Conservation (phyloP, 2,888 invertebrate genomes). For the Acrocera orbiculus region DNA sequence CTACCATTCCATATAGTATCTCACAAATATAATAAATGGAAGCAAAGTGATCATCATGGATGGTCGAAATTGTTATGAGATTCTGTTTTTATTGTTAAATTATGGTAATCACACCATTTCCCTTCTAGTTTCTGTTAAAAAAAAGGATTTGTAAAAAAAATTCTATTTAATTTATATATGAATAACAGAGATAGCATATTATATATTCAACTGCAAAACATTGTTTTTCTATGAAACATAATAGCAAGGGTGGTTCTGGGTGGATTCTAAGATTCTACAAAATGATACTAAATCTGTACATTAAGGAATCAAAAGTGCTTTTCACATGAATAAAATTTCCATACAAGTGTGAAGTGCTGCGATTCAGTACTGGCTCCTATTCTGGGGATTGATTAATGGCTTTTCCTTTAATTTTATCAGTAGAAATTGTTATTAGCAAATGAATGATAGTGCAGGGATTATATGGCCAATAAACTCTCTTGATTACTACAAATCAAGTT, state of each 20-base stretch:
- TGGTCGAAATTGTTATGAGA: slow-evolving; percentile 9
- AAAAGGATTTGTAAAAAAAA: too few species aligned
- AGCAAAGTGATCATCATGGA: slow-evolving; percentile 11
- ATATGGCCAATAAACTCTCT: too few species aligned
- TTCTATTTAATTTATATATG: too few species aligned
- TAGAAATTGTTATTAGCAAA: too few species aligned
- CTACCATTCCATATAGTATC: slow-evolving; percentile 6
- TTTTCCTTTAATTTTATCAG: not conserved
- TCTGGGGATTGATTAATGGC: slow-evolving; percentile 4
- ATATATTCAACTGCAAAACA: too few species aligned
- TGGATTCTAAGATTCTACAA: slow-evolving; percentile 3
- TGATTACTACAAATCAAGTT: too few species aligned
- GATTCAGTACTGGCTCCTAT: slow-evolving; percentile 3
- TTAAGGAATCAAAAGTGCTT: slow-evolving; percentile 11
- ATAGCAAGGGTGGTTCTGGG: slow-evolving; percentile 3
- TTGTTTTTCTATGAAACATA: too few species aligned
- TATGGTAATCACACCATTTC: slow-evolving; percentile 10
- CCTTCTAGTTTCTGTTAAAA: slow-evolving; percentile 2
- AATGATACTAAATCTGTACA: slow-evolving; percentile 9
- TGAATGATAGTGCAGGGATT: too few species aligned
- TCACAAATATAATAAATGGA: slow-evolving; percentile 10
- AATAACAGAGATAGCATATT: too few species aligned
- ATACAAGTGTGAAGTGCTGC: slow-evolving; percentile 8
- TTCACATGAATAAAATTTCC: slow-evolving; percentile 11
- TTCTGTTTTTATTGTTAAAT: slow-evolving; percentile 10